Base-by-base conservation (phyloP, 2,797 vertebrate genomes). In the Smutsia gigantea region DNA sequence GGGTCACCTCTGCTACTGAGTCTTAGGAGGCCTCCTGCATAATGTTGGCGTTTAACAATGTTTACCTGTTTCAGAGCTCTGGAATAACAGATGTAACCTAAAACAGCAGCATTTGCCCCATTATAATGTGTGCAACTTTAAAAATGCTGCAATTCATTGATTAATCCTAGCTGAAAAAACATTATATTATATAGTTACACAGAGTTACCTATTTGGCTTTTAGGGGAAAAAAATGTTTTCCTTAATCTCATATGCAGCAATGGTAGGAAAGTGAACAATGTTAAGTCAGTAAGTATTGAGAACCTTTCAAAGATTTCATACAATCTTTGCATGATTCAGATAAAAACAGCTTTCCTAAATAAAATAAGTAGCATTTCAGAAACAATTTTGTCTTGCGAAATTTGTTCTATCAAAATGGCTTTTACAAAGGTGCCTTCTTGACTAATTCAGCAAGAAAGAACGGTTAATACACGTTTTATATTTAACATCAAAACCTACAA, bases 1-100 rank as follows among this genome's bases (percentile, higher is more conserved):
- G 99, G 99, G 99, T 99, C 94, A 98, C 99, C 95, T 99, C 99
- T 87, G 98, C 98, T 7, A 51, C 95, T 0, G 98, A 98, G 93
- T 97, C 98, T 46, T 99, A 98, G 91, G 93, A 96, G 91, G 55
- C 85, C 74, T 90, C 72, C 97, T 93, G 77, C 57, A 61, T 97
- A 46, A 94, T 93, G 66, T 90, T 94, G 94, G 93, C 95, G 90
- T 97, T 86, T 95, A 96, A 94, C 68, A 97, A 96, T 94, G 92
- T 97, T 86, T 96, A 95, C 94, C 96, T 95, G 61, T 94, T 92
- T 83, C 42, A 72, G 96, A 90, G 95, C 97, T 95, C 97, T 97
- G 68, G 81, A 90, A 55, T 88, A 97, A 95, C 61, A 97, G 82
- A 89, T 92, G 37, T 34, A 69, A 69, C 94, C 8, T 6, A 27